These are phyloP conservation scores for Drosophila guanche DNA, from an alignment of 1,140 invertebrate species.

Conservation along the genomic window DNA sequence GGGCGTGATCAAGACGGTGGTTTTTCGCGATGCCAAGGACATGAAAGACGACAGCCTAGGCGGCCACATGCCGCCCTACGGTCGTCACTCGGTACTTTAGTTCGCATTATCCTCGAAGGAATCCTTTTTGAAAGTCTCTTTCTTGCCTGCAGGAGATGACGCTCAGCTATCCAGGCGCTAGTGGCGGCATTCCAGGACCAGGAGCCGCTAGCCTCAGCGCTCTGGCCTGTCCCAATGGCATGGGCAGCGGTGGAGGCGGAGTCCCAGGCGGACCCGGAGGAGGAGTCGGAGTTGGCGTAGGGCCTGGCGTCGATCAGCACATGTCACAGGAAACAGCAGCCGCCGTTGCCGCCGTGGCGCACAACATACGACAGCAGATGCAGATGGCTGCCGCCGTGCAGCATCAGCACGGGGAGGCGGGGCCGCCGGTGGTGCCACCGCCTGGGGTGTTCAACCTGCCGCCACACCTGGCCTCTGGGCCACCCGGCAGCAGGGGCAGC, in stretches of 20 bases:
- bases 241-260: conserved; percentile 28
- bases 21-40: conserved; percentile 92
- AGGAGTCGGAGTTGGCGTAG: conserved; percentile 22
- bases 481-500: conserved; percentile 69
- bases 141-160: conserved; percentile 71
- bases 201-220: conserved; percentile 31
- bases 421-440: conserved; percentile 79
- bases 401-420: conserved; percentile 85
- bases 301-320: conserved; percentile 46
- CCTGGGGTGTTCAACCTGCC: conserved; percentile 81
- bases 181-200: conserved; percentile 41
- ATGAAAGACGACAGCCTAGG: conserved; percentile 87
- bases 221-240: conserved; percentile 68
- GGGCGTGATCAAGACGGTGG: conserved; percentile 94
- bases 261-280: conserved; percentile 31
- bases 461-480: conserved; percentile 63
- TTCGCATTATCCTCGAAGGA: neutral
- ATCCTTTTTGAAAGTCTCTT: neutral
- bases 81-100: conserved; percentile 81
- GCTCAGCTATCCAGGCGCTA: conserved; percentile 75
- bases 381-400: conserved; percentile 88
- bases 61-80: conserved; percentile 73
- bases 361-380: conserved; percentile 89
- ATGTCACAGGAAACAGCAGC: conserved; percentile 83
- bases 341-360: conserved; percentile 84